A percentile compares a stretch with the other conserved stretches of the same genome.
Evolutionary conservation across 1,140 invertebrate species (phyloP).

Genomic region (Ostrea denselamellosa): DNA sequence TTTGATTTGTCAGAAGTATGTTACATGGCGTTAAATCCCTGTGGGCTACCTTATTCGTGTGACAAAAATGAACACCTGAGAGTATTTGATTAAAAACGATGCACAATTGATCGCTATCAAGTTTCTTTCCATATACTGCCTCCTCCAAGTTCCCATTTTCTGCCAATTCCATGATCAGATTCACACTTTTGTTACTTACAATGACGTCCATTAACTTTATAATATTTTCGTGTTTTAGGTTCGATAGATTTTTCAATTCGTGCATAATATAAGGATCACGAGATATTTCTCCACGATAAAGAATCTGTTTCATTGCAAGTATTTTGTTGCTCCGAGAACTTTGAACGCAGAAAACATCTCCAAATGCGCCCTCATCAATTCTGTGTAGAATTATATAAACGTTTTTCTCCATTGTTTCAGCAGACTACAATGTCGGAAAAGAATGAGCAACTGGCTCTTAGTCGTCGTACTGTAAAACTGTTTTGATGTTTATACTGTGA

Average conservation of each 20-base stretch:
- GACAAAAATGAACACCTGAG: conserved; percentile 51
- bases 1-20: conserved; percentile 38
- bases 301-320: conserved; percentile 54
- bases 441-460: not conserved
- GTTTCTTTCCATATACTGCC: conserved; percentile 8
- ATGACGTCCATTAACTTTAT: conserved; percentile 50
- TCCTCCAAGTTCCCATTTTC: conserved; percentile 56
- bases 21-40: conserved; percentile 58
- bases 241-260: conserved; percentile 51
- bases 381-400: conserved; percentile 47
- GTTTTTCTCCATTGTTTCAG: conserved; percentile 36
- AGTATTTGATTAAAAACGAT: conserved; percentile 46
- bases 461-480: not conserved
- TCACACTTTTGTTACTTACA: conserved; percentile 31
- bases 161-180: conserved; percentile 58
- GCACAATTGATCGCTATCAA: not conserved
- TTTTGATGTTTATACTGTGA: not conserved
- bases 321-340: not conserved
- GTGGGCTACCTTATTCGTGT: conserved; percentile 50
- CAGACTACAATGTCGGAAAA: not conserved
- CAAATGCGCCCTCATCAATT: conserved; percentile 55
- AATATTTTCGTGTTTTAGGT: conserved; percentile 51
- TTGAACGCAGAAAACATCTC: conserved; percentile 51
- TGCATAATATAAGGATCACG: conserved; percentile 49
- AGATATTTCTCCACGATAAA: conserved; percentile 48